phyloP scores from a whole-genome alignment of 2,888 invertebrate species.

The Drosophila anomelani region DNA sequence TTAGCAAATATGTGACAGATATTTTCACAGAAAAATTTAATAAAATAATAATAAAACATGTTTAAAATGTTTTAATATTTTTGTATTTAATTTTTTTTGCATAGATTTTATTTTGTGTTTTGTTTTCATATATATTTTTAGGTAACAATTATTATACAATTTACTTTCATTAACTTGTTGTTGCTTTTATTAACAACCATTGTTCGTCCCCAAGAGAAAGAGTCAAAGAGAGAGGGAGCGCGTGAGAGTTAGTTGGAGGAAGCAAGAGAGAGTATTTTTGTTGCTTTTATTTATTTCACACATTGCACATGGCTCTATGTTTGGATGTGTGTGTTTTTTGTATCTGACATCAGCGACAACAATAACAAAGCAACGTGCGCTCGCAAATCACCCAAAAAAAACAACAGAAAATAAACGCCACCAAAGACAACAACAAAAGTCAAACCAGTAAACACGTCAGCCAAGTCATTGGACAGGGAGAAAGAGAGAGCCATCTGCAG shows the following conservation, averaged over 20 bases:
- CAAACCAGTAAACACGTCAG: conserved; percentile 76
- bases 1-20: too few relatives aligned
- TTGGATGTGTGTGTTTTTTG: conserved; percentile 29
- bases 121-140: conserved; percentile 2
- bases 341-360: conserved; percentile 77
- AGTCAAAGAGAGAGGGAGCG: conserved; percentile 7
- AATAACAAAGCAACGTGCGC: conserved; percentile 77
- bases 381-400: conserved; percentile 48
- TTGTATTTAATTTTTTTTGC: neutral
- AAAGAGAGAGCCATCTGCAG: conserved; percentile 16
- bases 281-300: conserved; percentile 19
- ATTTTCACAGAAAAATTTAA: too few relatives aligned
- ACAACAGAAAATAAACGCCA: conserved; percentile 27
- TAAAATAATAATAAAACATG: too few relatives aligned
- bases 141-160: conserved; percentile 40
- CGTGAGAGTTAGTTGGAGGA: neutral
- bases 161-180: conserved; percentile 24
- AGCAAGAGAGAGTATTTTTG: conserved; percentile 3
- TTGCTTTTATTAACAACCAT: conserved; percentile 22
- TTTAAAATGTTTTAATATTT: too few relatives aligned
- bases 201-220: conserved; percentile 13
- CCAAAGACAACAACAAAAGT: conserved; percentile 42
- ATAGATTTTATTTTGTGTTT: neutral
- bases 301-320: conserved; percentile 55
- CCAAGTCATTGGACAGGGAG: conserved; percentile 45